Evolutionary conservation across 2,113 vertebrate genomes (phyloP).

Genomic region (Varanus salvator): DNA sequence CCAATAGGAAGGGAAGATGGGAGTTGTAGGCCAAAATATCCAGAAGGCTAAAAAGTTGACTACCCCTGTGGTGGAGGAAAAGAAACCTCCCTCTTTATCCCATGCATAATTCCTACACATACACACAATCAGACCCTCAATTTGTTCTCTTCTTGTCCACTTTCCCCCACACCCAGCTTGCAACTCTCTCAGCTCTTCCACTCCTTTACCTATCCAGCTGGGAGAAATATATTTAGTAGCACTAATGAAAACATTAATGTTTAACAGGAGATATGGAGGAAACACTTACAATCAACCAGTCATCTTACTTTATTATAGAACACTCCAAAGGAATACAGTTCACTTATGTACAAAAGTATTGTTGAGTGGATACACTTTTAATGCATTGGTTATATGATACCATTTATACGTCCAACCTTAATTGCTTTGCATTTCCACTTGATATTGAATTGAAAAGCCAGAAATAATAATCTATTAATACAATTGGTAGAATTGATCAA

Average conservation of each 20-base stretch:
- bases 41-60: too few species aligned
- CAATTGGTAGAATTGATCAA: conserved; percentile 47
- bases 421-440: conserved; percentile 22
- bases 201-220: too few species aligned
- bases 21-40: too few species aligned
- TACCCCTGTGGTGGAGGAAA: not conserved
- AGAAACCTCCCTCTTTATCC: not conserved
- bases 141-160: too few species aligned
- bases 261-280: not conserved
- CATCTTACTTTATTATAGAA: conserved; percentile 42
- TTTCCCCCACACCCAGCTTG: too few species aligned
- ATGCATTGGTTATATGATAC: conserved; percentile 11
- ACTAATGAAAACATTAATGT: not conserved
- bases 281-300: conserved; percentile 27
- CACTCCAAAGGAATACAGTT: conserved; percentile 49
- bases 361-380: not conserved
- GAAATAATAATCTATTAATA: conserved; percentile 14
- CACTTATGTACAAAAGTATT: conserved; percentile 22
- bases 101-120: not conserved
- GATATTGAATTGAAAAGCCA: conserved; percentile 18
- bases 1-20: too few species aligned
- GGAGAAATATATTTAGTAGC: not conserved
- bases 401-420: conserved; percentile 37
- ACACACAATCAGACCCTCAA: too few species aligned
- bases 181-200: too few species aligned